These are phyloP conservation scores for Meghimatium bilineatum DNA, from an alignment of 2,888 invertebrate genomes.

Conservation along the genomic window DNA sequence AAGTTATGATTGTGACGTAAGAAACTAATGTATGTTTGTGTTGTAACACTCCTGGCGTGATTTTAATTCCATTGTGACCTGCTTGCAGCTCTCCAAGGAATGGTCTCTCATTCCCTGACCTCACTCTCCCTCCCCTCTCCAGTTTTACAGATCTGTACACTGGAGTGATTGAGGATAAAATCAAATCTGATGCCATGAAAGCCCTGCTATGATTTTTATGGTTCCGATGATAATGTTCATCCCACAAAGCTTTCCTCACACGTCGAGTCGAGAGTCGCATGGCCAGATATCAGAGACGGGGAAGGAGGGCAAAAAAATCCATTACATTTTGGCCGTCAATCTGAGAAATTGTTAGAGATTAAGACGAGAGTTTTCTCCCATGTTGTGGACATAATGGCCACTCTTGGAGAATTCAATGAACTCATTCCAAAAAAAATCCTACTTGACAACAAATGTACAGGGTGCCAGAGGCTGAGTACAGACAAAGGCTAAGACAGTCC, in stretches of 20 bases:
- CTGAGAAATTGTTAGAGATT: constrained; percentile 7
- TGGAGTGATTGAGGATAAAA: not conserved
- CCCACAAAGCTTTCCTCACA: not conserved
- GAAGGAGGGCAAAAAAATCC: not conserved
- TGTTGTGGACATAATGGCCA: constrained; percentile 18
- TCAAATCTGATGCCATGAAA: constrained; percentile 3
- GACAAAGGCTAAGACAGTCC: not conserved
- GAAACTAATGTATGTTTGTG: no score
- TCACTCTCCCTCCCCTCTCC: not conserved
- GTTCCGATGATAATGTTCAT: not conserved
- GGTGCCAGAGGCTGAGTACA: not conserved
- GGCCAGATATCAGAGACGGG: not conserved
- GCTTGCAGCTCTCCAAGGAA: not conserved
- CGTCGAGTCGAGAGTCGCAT: not conserved
- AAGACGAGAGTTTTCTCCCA: not conserved
- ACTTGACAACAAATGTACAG: not conserved
- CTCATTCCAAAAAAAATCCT: not conserved
- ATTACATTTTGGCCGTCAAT: not conserved
- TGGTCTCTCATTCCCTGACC: not conserved
- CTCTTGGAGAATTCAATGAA: not conserved
- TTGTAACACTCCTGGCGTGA: no score
- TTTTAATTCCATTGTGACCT: no score
- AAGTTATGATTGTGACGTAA: no score
- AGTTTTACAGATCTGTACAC: not conserved
- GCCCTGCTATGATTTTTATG: not conserved